Conservation (phyloP, 2,797 vertebrate genomes). For the Sandelia bainsii region DNA sequence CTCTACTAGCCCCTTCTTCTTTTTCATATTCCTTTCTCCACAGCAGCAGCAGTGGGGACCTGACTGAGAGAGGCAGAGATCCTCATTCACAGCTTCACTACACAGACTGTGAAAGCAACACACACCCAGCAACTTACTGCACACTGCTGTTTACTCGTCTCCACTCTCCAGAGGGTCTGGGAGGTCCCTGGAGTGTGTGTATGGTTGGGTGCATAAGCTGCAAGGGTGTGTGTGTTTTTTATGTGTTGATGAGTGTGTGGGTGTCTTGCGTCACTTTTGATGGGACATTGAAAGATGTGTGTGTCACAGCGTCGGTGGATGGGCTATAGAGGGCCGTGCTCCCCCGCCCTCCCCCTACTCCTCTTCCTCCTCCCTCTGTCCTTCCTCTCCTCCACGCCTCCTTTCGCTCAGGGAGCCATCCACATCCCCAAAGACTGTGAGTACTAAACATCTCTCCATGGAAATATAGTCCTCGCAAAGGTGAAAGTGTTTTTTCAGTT, state of each 20-base stretch:
- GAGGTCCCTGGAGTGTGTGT: slow-evolving; percentile 50
- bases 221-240: slow-evolving; percentile 35
- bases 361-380: slow-evolving; percentile 57
- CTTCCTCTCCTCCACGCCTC: slow-evolving; percentile 57
- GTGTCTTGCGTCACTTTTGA: slow-evolving; percentile 59
- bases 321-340: slow-evolving; percentile 51
- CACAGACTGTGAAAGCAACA: neutral
- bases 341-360: slow-evolving; percentile 45
- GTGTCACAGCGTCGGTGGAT: slow-evolving; percentile 64
- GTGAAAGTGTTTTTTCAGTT: too few species aligned
- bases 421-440: slow-evolving; percentile 74
- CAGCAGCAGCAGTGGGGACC: slow-evolving; percentile 12
- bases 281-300: slow-evolving; percentile 80
- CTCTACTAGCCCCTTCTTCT: neutral
- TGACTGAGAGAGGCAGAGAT: slow-evolving; percentile 4
- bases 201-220: slow-evolving; percentile 1
- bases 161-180: slow-evolving; percentile 18
- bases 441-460: slow-evolving; percentile 34
- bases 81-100: neutral
- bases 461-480: neutral
- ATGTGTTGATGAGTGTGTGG: slow-evolving; percentile 67
- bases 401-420: slow-evolving; percentile 64
- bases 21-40: neutral
- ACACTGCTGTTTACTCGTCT: slow-evolving; percentile 16
- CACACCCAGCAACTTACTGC: slow-evolving; percentile 13